Base-by-base conservation (phyloP, 2,797 vertebrate genomes). In the Rhinogobio ventralis region DNA sequence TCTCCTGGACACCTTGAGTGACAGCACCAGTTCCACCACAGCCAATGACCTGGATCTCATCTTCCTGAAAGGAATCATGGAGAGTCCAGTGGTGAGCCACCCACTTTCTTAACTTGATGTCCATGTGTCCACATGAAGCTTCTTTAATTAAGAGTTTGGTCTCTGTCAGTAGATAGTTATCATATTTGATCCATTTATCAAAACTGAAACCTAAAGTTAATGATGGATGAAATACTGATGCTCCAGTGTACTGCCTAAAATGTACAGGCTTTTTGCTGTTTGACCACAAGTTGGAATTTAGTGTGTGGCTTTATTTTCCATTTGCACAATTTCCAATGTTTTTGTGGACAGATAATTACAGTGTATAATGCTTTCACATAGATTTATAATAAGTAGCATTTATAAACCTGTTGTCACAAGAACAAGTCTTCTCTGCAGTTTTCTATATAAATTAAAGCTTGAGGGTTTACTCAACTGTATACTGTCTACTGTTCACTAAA, bases 1-100 rank as follows among this genome's bases (percentile, higher is more conserved):
- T 92, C 96, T 97, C 89, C 91, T 98, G 93, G 97, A 98, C 91
- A 97, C 97, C 51, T 93, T 98, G 91, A 96, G 97, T 86, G 97
- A 97, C 93, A 96, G 97, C 90, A 96, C 97, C 45, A 96, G 94
- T 86, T 93, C 97, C 86, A 97, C 96, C 0, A 97, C 96, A 0
- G 97, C 97, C 51, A 97, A 97, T 0, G 97, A 98, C 91, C 94
- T 98, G 90, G 98, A 99, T 91, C 95, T 99, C 89, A 97, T 99
- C 94, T 99, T 98, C 93, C 97, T 98, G 68, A 97, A 98, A 49
- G 97, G 97, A 91, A 97, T 99, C 94, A 98, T 99, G 98, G 97
- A 99, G 93, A 99, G 97, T 90, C 97, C 97, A 46, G 96, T 97
- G 93, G 97, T 98, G 74, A 96, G 97, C 90, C 89, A 89, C 39